Percentiles rank a stretch among this genome's conserved stretches.
Conservation (phyloP, 2,113 vertebrate species). For the Daubentonia madagascariensis region DNA sequence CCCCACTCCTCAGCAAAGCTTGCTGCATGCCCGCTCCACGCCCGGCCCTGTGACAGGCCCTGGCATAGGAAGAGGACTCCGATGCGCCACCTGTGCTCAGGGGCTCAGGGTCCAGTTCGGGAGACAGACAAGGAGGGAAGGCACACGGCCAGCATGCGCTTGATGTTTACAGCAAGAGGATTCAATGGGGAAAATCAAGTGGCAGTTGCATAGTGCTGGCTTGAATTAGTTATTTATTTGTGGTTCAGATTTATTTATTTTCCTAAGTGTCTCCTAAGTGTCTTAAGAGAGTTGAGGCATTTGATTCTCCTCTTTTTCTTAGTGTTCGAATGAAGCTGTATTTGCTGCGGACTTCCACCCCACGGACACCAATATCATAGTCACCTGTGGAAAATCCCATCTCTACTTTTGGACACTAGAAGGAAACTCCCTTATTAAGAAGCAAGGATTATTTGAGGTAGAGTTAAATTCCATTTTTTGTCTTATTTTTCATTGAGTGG, state of each 20-base stretch:
- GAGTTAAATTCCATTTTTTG: background rate
- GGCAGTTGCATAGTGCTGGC: no score
- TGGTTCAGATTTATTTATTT: conserved; percentile 50
- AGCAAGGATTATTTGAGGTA: conserved; percentile 99
- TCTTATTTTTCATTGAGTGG: rapidly evolving
- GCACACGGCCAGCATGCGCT: rapidly evolving
- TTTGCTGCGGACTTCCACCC: conserved; percentile 98
- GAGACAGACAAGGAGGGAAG: background rate
- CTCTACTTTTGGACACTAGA: conserved; percentile 98
- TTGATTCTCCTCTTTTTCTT: conserved; percentile 58
- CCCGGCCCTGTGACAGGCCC: background rate
- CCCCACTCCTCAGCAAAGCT: background rate
- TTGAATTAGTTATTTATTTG: background rate
- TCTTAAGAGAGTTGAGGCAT: background rate
- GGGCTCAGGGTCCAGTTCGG: rapidly evolving
- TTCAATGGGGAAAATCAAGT: rapidly evolving
- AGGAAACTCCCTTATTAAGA: conserved; percentile 92
- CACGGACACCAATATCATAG: conserved; percentile 94
- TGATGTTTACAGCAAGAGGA: background rate
- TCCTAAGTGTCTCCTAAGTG: background rate
- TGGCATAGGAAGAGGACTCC: rapidly evolving
- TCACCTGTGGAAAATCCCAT: conserved; percentile 98
- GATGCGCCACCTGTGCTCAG: rapidly evolving
- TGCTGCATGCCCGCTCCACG: rapidly evolving
- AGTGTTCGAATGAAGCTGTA: conserved; percentile 97